These are phyloP conservation scores for Synanthedon myopaeformis DNA, from an alignment of 2,888 invertebrate species.

Conservation along the genomic window DNA sequence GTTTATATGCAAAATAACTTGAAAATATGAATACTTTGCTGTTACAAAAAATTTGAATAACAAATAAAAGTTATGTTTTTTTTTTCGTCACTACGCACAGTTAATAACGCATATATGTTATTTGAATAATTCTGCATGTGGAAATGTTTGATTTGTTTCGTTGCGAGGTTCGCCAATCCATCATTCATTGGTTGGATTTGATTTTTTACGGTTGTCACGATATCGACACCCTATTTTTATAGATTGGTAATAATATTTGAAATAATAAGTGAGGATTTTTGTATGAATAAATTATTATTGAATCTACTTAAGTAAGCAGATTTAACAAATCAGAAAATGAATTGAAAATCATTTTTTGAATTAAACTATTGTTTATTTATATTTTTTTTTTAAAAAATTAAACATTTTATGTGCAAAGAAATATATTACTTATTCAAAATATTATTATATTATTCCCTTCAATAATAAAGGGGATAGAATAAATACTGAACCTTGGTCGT, in stretches of 20 bases:
- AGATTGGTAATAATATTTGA: no score
- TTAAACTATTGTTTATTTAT: no score
- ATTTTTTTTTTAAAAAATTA: no score
- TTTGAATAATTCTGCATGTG: constrained; percentile 36
- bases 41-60: constrained; percentile 53
- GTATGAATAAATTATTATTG: no score
- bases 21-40: neutral
- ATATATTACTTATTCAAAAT: constrained; percentile 7
- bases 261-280: no score
- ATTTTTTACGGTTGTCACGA: constrained; percentile 49
- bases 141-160: constrained; percentile 31
- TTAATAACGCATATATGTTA: constrained; percentile 44
- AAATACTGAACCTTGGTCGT: neutral
- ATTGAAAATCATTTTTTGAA: no score
- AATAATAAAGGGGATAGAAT: no score
- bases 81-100: constrained; percentile 39
- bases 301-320: no score
- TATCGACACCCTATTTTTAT: no score
- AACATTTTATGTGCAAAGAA: no score
- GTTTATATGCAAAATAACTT: constrained; percentile 59
- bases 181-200: constrained; percentile 23
- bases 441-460: neutral
- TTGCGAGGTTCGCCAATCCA: constrained; percentile 14
- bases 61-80: constrained; percentile 50
- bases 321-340: no score